Base-by-base conservation (phyloP, 1,140 invertebrate species). In the Laupala kohalensis region DNA sequence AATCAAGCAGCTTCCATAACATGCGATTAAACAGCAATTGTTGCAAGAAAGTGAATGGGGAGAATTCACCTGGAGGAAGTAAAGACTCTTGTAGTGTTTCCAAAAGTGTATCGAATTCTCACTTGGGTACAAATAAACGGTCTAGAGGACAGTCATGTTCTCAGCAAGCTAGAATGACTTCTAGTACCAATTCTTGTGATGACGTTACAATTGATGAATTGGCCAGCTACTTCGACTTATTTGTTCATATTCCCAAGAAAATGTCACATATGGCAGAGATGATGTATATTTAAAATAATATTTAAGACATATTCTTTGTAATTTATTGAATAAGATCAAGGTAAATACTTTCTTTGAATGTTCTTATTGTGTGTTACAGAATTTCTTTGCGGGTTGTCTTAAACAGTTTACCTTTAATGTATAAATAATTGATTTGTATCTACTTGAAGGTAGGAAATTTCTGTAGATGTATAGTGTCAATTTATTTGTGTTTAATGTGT, bases 231-330 rank as follows among this genome's bases (percentile, higher is more conserved):
- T 94, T 96, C 79, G 94, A 96, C 80, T 91, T 92, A 75, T 89
- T 92, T 79, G 91, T 96, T 71, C 91, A 96, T 86, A 95, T 96
- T 84, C 94, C 94, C 74, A 94, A 94, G 81, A 96, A 96, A 80
- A 96, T 96, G 94, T 95, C 93, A 30, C 89, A 90, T 68, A 96
- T 96, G 94, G 94, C 94, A 70, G 93, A 96, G 83, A 95, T 95
- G 93, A 96, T 96, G 94, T 96, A 96, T 80, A 95, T 93, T 83
- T 96, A 86, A 87, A 66, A 23, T 13, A 23, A 37, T 15, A n/a
- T 4, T 30, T 6, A n/a, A n/a, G n/a, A 6, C 29, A 68, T 29
- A 23, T 27, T 15, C 27, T 30, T 3, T 9, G 9, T 30, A n/a
- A 9, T 68, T 13, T 23, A 25, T 25, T 37, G 29, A 30, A 37